Percentiles rank a stretch among this genome's conserved stretches.
Evolutionary conservation across 1,140 invertebrate genomes (phyloP).

Genomic region (Lanistes nyassanus): DNA sequence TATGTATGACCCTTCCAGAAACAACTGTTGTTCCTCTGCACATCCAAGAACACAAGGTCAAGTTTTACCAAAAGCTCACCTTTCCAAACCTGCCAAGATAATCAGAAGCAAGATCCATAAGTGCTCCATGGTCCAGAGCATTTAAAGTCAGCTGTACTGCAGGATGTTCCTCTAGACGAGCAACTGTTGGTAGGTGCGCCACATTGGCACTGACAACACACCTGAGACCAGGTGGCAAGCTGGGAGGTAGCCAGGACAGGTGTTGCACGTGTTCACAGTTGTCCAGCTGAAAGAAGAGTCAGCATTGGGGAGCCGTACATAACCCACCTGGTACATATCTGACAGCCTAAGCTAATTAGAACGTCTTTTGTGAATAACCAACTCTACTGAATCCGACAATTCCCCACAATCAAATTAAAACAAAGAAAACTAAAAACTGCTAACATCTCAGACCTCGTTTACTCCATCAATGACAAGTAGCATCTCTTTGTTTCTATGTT

Average conservation of each 20-base stretch:
- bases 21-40: background rate
- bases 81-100: conserved; percentile 53
- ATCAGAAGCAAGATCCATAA: conserved; percentile 35
- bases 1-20: background rate
- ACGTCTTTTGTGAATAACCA: too few relatives aligned
- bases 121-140: conserved; percentile 32
- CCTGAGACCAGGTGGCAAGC: conserved; percentile 44
- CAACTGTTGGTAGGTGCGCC: conserved; percentile 42
- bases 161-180: conserved; percentile 43
- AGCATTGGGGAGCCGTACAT: background rate
- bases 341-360: too few relatives aligned
- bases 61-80: conserved; percentile 27
- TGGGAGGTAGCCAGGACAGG: conserved; percentile 55
- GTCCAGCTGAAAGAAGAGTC: conserved; percentile 35
- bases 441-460: conserved; percentile 41
- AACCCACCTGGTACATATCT: background rate
- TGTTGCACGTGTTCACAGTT: conserved; percentile 35
- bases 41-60: background rate
- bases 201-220: conserved; percentile 51
- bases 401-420: too few relatives aligned
- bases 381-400: too few relatives aligned
- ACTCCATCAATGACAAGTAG: conserved; percentile 50
- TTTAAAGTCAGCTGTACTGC: conserved; percentile 37
- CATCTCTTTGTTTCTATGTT: conserved; percentile 28
- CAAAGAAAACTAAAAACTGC: too few relatives aligned